Base-by-base conservation (phyloP, 2,113 vertebrate genomes). In the Daubentonia madagascariensis region DNA sequence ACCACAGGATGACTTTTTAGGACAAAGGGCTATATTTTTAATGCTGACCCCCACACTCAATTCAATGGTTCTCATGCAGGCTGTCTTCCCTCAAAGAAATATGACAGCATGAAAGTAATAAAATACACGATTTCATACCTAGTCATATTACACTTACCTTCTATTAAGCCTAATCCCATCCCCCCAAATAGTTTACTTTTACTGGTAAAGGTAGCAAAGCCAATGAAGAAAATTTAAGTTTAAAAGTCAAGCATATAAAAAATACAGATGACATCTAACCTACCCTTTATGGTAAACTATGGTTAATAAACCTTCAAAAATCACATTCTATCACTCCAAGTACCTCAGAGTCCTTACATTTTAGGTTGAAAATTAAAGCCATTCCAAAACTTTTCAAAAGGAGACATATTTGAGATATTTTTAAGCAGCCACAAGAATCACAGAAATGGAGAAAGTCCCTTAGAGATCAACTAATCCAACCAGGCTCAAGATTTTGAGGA, bases 361-460 rank as follows among this genome's bases (percentile, higher is more conserved):
- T 76, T 87, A 75, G 17, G 13, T 95, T 76, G 40, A 85, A 97
- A 88, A 92, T 59, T 85, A 86, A 97, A 84, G 22, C 70, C 52
- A 94, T 67, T 96, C 50, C 23, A 63, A 93, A 63, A 45, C 14
- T 12, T 75, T 40, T 95, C 40, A 79, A 89, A 96, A 94, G 28
- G 18, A 84, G 52, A 40, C 14, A 93, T 45, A 20, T 18, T 40
- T 85, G 54, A 67, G 61, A 45, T 76, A 81, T 32, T 91, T 89
- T 85, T 79, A 79, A 96, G 73, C 20, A 90, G 63, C 18, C 16
- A 18, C n/a, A 72, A 67, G 50, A 91, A 91, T 94, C 67, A 81
- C 6, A 78, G 43, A 75, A 61, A 30, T 93, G 30, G 37, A 96
- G 37, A 96, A 78, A 88, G 65, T 59, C 40, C 79, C 86, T 96